Conservation (phyloP, 30 jellyfish, hydroid and myxozoan species). For the Hydractinia echinata region DNA sequence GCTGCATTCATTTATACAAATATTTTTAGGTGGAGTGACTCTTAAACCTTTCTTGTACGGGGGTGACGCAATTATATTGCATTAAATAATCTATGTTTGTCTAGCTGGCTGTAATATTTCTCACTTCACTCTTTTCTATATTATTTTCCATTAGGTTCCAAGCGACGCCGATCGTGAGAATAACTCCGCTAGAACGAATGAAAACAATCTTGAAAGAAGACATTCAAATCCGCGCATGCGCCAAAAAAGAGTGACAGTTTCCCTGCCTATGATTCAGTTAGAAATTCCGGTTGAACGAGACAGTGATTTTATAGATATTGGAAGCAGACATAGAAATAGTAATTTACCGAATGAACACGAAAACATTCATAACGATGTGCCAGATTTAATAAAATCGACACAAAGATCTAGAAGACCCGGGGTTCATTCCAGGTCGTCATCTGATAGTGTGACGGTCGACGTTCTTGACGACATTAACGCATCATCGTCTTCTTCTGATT, state of each 20-base stretch:
- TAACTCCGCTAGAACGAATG: too few relatives aligned
- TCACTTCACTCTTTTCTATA: not conserved
- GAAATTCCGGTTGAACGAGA: conserved; percentile 91
- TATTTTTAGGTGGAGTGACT: too few relatives aligned
- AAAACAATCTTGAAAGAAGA: conserved; percentile 20
- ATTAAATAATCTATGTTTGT: not conserved
- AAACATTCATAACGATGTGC: not conserved
- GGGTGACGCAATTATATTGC: too few relatives aligned
- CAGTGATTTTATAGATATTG: conserved; percentile 39
- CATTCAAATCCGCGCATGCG: conserved; percentile 36
- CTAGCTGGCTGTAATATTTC: not conserved
- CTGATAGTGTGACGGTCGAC: not conserved
- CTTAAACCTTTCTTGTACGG: too few relatives aligned
- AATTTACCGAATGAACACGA: too few relatives aligned
- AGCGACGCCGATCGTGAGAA: conserved; percentile 6
- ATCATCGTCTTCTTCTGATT: not conserved
- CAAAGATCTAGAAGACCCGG: conserved; percentile 22
- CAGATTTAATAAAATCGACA: conserved; percentile 28
- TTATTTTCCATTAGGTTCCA: not conserved
- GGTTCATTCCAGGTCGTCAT: not conserved
- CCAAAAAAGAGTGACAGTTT: conserved; percentile 65
- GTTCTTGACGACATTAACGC: not conserved
- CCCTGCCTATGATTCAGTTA: conserved; percentile 84
- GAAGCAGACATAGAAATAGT: conserved; percentile 11
- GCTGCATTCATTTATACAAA: too few relatives aligned